Evolutionary conservation across 2,888 invertebrate species (phyloP).

Genomic region (Drosophila formosana): DNA sequence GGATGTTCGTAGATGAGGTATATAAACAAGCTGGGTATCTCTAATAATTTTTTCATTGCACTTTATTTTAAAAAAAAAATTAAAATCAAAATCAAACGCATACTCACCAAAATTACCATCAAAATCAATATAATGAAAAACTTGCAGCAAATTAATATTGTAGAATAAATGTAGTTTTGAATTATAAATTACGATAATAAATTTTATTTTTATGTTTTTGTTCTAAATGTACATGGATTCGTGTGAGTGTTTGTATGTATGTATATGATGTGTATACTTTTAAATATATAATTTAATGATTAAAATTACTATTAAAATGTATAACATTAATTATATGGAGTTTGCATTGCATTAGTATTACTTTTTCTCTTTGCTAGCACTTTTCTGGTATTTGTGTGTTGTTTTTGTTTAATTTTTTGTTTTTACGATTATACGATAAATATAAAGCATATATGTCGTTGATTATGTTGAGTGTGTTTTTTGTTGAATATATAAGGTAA

Average conservation of each 20-base stretch:
- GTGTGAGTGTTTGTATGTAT: constrained; percentile 48
- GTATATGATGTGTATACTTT: constrained; percentile 40
- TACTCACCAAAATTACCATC: constrained; percentile 34
- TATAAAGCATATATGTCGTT: constrained; percentile 74
- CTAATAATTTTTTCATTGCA: constrained; percentile 34
- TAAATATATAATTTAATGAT: constrained; percentile 66
- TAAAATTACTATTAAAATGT: constrained; percentile 71
- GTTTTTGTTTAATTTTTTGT: constrained; percentile 26
- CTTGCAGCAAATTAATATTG: constrained; percentile 17
- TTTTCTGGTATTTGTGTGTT: constrained; percentile 38
- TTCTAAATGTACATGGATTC: constrained; percentile 73
- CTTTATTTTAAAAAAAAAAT: constrained; percentile 12
- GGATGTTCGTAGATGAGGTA: constrained; percentile 44
- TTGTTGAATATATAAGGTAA: constrained; percentile 55
- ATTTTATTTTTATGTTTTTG: constrained; percentile 64
- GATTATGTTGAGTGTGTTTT: constrained; percentile 68
- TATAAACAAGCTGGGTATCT: constrained; percentile 5
- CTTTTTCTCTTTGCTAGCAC: constrained; percentile 49
- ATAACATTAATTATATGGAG: constrained; percentile 70
- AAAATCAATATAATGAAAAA: constrained; percentile 22
- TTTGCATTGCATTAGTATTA: constrained; percentile 52
- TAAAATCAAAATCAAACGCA: neutral
- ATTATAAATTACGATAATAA: constrained; percentile 71
- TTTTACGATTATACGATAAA: constrained; percentile 42
- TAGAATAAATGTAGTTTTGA: constrained; percentile 16